Conservation (phyloP, 2,113 vertebrate species). For the Python bivittatus region DNA sequence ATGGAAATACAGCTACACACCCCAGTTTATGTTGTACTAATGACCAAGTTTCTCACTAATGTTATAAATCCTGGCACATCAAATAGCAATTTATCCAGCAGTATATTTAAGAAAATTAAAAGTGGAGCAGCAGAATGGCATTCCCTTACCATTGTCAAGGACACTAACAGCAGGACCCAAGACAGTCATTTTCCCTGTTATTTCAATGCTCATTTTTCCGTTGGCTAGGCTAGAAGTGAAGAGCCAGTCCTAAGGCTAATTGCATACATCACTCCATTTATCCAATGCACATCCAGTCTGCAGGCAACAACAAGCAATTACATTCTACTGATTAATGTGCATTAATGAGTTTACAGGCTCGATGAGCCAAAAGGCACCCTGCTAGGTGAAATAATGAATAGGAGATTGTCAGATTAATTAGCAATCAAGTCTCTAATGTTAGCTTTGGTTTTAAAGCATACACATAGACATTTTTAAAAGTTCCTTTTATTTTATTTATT, state of each 20-base stretch:
- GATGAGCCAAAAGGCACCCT: slow-evolving; percentile 59
- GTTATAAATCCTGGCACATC: not conserved
- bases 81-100: not conserved
- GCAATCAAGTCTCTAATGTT: slow-evolving; percentile 36
- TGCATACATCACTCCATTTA: slow-evolving; percentile 29
- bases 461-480: not conserved
- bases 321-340: slow-evolving; percentile 57
- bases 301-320: slow-evolving; percentile 64
- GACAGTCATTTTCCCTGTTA: slow-evolving; percentile 64
- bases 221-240: slow-evolving; percentile 41
- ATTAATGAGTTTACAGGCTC: slow-evolving; percentile 59
- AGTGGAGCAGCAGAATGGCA: slow-evolving; percentile 40
- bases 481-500: not conserved
- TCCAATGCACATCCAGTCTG: slow-evolving; percentile 35
- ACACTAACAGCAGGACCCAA: slow-evolving; percentile 37
- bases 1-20: not conserved
- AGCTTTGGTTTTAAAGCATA: slow-evolving; percentile 19
- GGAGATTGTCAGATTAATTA: slow-evolving; percentile 64
- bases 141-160: slow-evolving; percentile 40
- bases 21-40: not conserved
- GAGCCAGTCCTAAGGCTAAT: slow-evolving; percentile 48
- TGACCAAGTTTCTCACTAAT: slow-evolving; percentile 1
- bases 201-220: slow-evolving; percentile 53
- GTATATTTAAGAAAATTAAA: slow-evolving; percentile 49
- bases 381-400: slow-evolving; percentile 55